Evolutionary conservation across 2,888 invertebrate genomes (phyloP), one percentile per base, ranked within the genome.

Genomic region (Margaritifera margaritifera): DNA sequence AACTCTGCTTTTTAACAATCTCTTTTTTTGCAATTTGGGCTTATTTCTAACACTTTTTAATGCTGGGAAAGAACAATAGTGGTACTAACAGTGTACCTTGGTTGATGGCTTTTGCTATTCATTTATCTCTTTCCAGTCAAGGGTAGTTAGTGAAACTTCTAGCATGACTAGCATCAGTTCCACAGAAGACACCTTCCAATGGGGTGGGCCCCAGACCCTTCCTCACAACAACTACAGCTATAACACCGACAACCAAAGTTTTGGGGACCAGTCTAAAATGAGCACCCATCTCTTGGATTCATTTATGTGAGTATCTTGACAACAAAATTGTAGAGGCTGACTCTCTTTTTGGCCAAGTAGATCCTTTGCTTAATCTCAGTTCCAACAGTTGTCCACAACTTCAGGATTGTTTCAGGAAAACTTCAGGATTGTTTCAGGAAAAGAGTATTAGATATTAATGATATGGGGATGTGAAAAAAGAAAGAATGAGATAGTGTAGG

Each of bases 231-330:
- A 42, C 42, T 4, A 42, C 3, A 3, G 42, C 42, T 42, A 42
- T 42, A 42, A 42, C 15, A 53, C 75, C 54, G 78, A 79, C 42
- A 80, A 81, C 19, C 75, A 75, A 62, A 73, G 78, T 54, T 78
- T 79, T 24, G 82, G 80, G 55, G 82, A 85, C 69, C 74, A 83
- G 70, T 81, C 84, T 60, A 82, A 84, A 77, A 83, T 84, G 71
- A 83, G 80, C 64, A 80, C 85, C 55, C 80, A 83, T 62, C 86
- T 88, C 52, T 79, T 88, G 70, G 88, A 88, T 75, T 88, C 88
- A 8, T 88, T 86, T 76, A 73, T 88, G 88, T 87, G 80, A 87
- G 88, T 87, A 84, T 80, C 22, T 68, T 68, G 66, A 62, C 57
- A 68, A 64, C 52, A 60, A 4, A 11, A 24, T 24, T 56, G 20